Base-by-base conservation (phyloP, 2,888 invertebrate genomes). In the Phrixothrix hirtus region DNA sequence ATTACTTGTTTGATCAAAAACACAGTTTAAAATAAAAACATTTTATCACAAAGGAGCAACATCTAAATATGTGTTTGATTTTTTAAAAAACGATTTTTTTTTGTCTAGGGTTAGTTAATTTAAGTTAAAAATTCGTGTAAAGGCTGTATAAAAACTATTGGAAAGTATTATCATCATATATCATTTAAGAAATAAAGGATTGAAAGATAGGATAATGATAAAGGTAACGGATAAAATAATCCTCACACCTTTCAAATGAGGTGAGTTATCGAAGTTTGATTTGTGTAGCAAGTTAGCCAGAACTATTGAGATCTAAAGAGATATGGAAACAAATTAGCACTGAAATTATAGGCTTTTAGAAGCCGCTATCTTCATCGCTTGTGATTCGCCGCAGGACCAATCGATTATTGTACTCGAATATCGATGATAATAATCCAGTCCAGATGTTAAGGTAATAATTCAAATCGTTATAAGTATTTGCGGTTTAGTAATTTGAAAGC, bases 311-410 rank as follows among this genome's bases (percentile, higher is more conserved):
- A 72, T 70, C 64, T 60, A 64, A 67, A 67, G 69, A 72, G 75
- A 75, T 75, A 75, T 71, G 70, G 72, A 70, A 74, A 72, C 75
- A 70, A 75, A 75, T 75, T 75, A 75, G 74, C 73, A 63, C 65
- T 65, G 69, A 75, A 75, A 75, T 75, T 75, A 75, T 74, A 75
- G 75, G 74, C 74, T 74, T 73, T 74, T 72, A 71, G 70, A 69
- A 68, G 73, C 75, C 75, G 75, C 75, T 75, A 75, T 75, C 74
- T 74, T 72, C 73, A 72, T 72, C 71, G 70, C 59, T 61, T 69
- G 65, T 66, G 68, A 67, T 69, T 66, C 61, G 73, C 74, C 73
- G 66, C 70, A 61, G 72, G 74, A 68, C 68, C 74, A 72, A 75
- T 75, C 75, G 75, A 75, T 75, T 75, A 75, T 71, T 69, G 60